These are phyloP conservation scores for Listrodromus nycthemerus DNA, from an alignment of 2,888 invertebrate genomes.

Conservation along the genomic window DNA sequence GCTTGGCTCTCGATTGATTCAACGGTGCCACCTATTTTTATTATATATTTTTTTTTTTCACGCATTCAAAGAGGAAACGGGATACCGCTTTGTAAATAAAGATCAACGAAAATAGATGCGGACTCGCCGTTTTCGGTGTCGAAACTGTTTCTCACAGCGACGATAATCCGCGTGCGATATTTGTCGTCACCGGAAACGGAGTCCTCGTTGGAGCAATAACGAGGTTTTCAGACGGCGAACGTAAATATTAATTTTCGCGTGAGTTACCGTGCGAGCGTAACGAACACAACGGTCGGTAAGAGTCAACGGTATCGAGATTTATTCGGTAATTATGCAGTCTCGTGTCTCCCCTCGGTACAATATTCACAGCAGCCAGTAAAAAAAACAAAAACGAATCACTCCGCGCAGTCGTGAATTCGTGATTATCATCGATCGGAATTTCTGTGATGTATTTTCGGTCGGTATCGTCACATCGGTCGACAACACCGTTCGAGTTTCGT, in stretches of 20 bases:
- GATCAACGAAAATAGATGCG: not conserved
- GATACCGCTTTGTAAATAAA: conserved; percentile 7
- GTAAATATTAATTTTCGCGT: not conserved
- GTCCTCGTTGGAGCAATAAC: not conserved
- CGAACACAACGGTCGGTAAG: not conserved
- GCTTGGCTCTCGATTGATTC: not conserved
- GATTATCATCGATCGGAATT: not conserved
- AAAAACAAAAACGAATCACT: not conserved
- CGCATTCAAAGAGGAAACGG: not conserved
- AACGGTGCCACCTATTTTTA: not conserved
- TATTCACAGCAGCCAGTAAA: not conserved
- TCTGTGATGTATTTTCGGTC: not conserved
- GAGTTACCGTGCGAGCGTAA: not conserved
- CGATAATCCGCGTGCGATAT: not conserved
- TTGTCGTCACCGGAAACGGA: not conserved
- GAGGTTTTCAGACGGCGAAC: not conserved
- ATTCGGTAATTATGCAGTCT: not conserved
- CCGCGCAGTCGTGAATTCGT: not conserved
- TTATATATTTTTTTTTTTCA: not conserved
- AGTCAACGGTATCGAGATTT: not conserved
- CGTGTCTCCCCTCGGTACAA: not conserved
- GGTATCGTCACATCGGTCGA: conserved; percentile 1
- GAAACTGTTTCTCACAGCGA: not conserved
- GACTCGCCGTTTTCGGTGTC: not conserved
- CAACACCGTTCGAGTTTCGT: not conserved